Conservation (phyloP, 2,113 vertebrate genomes). For the Oxyura jamaicensis region DNA sequence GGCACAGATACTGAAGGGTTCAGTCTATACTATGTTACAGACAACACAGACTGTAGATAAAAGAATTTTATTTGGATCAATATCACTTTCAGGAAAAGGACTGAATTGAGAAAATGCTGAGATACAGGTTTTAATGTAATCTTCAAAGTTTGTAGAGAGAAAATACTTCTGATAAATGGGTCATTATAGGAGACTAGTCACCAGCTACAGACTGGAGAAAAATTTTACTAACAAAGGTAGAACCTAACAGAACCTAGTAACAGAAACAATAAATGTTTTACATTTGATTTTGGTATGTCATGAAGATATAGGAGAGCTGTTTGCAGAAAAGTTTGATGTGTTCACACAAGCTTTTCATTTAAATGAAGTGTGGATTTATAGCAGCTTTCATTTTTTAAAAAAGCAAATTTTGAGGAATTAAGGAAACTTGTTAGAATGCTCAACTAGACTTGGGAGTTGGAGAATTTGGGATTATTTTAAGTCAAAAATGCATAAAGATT, state of each 20-base stretch:
- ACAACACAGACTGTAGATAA: neutral
- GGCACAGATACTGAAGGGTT: neutral
- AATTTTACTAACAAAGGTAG: neutral
- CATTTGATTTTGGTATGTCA: neutral
- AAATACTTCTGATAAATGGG: neutral
- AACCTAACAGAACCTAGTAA: neutral
- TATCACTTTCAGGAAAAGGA: neutral
- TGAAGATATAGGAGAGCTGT: neutral
- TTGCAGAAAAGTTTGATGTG: neutral
- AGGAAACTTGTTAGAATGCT: neutral
- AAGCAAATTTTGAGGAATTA: neutral
- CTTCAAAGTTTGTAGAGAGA: neutral
- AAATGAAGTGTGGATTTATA: neutral
- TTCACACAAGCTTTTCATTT: neutral
- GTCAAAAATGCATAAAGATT: neutral
- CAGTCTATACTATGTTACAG: neutral
- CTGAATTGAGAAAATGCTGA: neutral
- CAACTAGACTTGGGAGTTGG: neutral
- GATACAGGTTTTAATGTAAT: neutral
- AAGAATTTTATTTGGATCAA: neutral
- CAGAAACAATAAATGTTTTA: neutral
- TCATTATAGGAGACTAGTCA: neutral
- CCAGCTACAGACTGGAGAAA: neutral
- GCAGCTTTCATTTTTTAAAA: neutral
- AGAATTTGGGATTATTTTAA: fast-evolving